These are phyloP conservation scores for Junco hyemalis DNA, from an alignment of 2,113 vertebrate genomes.

Conservation along the genomic window DNA sequence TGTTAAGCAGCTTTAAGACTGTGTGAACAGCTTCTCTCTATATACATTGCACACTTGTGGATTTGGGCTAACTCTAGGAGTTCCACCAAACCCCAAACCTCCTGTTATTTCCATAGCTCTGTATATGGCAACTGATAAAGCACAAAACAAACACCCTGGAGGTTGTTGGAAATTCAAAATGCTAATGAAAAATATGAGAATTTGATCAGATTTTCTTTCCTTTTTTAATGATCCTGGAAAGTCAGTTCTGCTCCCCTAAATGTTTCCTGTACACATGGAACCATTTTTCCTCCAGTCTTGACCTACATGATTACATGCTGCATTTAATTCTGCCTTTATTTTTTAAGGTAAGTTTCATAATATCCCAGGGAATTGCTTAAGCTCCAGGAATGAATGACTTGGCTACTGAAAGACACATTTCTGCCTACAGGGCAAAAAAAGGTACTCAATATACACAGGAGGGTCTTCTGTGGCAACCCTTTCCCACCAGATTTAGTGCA, in stretches of 20 bases:
- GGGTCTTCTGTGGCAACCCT: background rate
- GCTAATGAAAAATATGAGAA: background rate
- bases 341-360: background rate
- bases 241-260: background rate
- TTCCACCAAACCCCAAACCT: background rate
- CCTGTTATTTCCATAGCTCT: background rate
- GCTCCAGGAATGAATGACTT: background rate
- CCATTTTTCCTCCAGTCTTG: background rate
- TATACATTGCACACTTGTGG: background rate
- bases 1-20: slow-evolving; percentile 57
- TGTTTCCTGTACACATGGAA: background rate
- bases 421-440: background rate
- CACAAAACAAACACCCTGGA: background rate
- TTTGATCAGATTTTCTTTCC: background rate
- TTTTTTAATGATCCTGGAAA: background rate
- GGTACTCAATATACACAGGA: background rate
- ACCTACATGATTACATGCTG: background rate
- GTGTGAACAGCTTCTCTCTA: background rate
- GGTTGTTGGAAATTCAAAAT: background rate
- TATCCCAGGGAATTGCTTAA: background rate
- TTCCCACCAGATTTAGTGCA: background rate
- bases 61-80: background rate
- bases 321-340: background rate
- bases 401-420: background rate
- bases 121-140: background rate